Evolutionary conservation across 1,140 invertebrate species (phyloP).

Genomic region (Yoshiicerus persimilis): DNA sequence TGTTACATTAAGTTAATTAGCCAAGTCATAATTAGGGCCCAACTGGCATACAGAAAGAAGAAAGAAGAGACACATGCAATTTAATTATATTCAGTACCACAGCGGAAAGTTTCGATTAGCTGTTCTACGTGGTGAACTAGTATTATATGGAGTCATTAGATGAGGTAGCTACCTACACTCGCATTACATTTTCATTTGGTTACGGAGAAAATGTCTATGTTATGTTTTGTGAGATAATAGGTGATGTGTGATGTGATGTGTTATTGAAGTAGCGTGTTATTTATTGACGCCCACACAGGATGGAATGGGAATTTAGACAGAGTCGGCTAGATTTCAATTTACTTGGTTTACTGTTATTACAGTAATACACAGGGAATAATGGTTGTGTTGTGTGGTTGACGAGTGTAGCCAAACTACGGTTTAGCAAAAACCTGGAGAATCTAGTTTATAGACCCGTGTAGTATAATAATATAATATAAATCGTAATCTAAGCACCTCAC

Average conservation of each 20-base stretch:
- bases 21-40: background rate
- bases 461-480: background rate
- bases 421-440: background rate
- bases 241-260: conserved; percentile 18
- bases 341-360: background rate
- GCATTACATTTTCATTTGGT: conserved; percentile 20
- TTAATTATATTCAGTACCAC: background rate
- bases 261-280: conserved; percentile 22
- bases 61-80: background rate
- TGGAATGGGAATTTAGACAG: conserved; percentile 10
- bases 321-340: conserved; percentile 22
- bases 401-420: background rate
- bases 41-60: background rate
- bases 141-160: background rate
- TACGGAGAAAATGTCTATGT: conserved; percentile 17
- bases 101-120: background rate
- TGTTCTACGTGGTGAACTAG: background rate
- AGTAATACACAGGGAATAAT: background rate
- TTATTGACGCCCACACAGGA: conserved; percentile 21
- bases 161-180: background rate
- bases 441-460: background rate
- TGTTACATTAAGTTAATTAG: no score
- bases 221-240: conserved; percentile 17
- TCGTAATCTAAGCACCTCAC: background rate
- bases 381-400: background rate